Evolutionary conservation across 2,113 vertebrate species (phyloP).

Genomic region (Choloepus hoffmanni): DNA sequence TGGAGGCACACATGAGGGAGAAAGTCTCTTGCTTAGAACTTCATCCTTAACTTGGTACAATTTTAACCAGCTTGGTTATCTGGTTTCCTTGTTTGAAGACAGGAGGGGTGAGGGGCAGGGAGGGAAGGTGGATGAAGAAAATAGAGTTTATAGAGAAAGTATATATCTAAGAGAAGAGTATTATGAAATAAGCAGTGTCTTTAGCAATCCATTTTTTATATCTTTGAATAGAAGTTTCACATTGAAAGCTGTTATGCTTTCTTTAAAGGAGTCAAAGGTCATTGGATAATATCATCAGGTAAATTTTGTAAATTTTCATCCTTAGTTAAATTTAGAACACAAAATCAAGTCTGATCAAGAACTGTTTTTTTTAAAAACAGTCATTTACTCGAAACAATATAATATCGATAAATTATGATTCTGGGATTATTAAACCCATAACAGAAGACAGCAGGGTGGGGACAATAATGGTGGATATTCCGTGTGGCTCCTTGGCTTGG

Average conservation of each 20-base stretch:
- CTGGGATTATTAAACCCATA: neutral
- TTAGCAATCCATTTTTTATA: neutral
- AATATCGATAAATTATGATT: neutral
- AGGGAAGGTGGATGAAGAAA: neutral
- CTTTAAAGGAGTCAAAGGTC: neutral
- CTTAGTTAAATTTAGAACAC: neutral
- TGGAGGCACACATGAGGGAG: neutral
- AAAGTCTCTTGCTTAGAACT: neutral
- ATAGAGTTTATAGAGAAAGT: neutral
- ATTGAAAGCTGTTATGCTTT: neutral
- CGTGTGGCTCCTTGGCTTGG: fast-evolving
- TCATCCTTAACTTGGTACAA: neutral
- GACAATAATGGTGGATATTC: neutral
- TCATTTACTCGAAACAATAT: neutral
- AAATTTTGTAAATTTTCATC: neutral
- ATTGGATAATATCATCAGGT: neutral
- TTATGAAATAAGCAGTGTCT: neutral
- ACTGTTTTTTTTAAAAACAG: too few relatives aligned
- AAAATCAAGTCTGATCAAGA: slow-evolving; percentile 38
- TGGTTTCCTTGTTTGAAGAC: slow-evolving; percentile 26
- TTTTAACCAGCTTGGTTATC: neutral
- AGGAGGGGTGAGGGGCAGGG: neutral
- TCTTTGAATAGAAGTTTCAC: neutral
- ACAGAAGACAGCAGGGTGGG: neutral
- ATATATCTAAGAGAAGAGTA: neutral